A percentile compares a stretch with the other conserved stretches of the same genome.
Conservation (phyloP, 1,140 invertebrate genomes). For the Manduca sexta region DNA sequence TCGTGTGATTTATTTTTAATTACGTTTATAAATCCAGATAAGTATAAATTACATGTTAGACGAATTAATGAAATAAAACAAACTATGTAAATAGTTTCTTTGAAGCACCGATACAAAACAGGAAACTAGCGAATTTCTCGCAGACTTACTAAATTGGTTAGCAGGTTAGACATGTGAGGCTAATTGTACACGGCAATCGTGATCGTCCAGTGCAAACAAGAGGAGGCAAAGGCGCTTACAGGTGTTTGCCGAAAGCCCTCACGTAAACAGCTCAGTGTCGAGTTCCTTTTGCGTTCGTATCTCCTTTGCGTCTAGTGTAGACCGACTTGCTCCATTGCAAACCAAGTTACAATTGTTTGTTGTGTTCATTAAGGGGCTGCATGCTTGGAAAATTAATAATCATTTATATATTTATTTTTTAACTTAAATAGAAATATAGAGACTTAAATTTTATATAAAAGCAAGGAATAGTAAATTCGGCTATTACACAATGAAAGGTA, state of each 20-base stretch:
- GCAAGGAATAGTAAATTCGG: too few species aligned
- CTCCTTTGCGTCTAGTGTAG: conserved; percentile 1
- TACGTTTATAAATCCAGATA: too few species aligned
- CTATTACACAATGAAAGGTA: too few species aligned
- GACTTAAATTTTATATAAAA: too few species aligned
- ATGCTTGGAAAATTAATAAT: not conserved
- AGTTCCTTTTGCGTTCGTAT: conserved; percentile 34
- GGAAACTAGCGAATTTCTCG: too few species aligned
- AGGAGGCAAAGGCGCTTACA: conserved; percentile 42
- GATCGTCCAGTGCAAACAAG: conserved; percentile 52
- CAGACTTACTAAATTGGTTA: conserved; percentile 19
- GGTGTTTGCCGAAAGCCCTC: conserved; percentile 62
- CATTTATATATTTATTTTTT: not conserved
- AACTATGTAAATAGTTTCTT: too few species aligned
- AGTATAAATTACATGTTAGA: too few species aligned
- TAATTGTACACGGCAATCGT: conserved; percentile 55
- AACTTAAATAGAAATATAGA: too few species aligned
- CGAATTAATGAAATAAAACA: too few species aligned
- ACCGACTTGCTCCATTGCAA: not conserved
- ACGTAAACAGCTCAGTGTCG: conserved; percentile 54
- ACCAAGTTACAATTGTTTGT: conserved; percentile 16
- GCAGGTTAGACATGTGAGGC: conserved; percentile 43
- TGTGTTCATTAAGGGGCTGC: not conserved
- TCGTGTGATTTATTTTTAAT: too few species aligned
- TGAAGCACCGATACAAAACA: too few species aligned